A percentile compares a stretch with the other conserved stretches of the same genome.
These are phyloP conservation scores for Erynnis tages DNA, from an alignment of 2,888 invertebrate genomes.

Conservation along the genomic window DNA sequence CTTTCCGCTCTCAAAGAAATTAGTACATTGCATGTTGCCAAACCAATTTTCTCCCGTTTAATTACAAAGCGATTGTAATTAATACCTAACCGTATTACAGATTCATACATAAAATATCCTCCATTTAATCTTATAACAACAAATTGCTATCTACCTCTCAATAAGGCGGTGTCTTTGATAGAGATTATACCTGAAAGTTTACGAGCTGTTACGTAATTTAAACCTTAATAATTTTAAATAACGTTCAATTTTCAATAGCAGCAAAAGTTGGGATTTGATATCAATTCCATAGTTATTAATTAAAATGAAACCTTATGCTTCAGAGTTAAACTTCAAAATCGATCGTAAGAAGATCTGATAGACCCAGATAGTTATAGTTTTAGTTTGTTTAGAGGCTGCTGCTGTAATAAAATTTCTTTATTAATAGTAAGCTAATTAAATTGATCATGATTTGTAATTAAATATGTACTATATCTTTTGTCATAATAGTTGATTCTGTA, in stretches of 20 bases:
- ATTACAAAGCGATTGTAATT: conserved; percentile 15
- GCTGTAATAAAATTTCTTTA: conserved; percentile 21
- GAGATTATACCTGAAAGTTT: conserved; percentile 19
- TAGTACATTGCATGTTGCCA: neutral
- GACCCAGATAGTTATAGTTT: conserved; percentile 15
- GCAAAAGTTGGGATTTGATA: neutral
- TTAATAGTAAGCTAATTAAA: conserved; percentile 21
- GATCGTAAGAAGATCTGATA: conserved; percentile 8
- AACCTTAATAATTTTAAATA: neutral
- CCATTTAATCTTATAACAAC: conserved; percentile 22
- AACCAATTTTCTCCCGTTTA: conserved; percentile 9
- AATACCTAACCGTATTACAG: conserved; percentile 1
- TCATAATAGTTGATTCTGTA: too few species aligned
- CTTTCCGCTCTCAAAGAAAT: neutral
- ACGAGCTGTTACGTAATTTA: neutral
- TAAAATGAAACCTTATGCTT: neutral
- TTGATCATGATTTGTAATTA: conserved; percentile 20
- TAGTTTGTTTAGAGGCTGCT: conserved; percentile 17
- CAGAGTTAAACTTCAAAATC: neutral
- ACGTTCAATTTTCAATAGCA: neutral
- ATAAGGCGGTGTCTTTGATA: conserved; percentile 23
- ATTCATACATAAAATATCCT: conserved; percentile 19
- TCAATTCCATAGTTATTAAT: neutral
- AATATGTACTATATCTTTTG: neutral
- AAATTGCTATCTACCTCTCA: conserved; percentile 24